A percentile compares a stretch with the other conserved stretches of the same genome.
phyloP scores from a whole-genome alignment of 1,140 invertebrate genomes.

The Lepidurus packardi region DNA sequence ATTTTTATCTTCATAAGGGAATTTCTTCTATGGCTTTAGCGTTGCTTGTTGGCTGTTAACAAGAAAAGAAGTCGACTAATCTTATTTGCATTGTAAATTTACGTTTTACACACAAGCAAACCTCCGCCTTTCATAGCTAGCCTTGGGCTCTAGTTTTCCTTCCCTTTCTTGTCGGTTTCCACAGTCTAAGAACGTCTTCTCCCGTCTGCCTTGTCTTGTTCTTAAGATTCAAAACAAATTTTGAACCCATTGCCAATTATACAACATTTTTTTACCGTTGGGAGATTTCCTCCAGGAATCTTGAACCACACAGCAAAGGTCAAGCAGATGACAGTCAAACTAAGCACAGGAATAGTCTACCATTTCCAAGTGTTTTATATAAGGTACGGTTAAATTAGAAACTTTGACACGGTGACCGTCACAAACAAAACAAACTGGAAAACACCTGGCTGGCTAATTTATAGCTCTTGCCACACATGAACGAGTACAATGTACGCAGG shows the following conservation, averaged over 20 bases:
- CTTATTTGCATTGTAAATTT: not conserved
- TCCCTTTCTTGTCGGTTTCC: not conserved
- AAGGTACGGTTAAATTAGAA: not conserved
- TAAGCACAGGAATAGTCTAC: not conserved
- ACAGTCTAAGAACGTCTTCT: too few species aligned
- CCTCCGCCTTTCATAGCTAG: not conserved
- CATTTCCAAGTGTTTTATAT: not conserved
- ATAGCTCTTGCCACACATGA: not conserved
- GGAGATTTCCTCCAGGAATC: too few species aligned
- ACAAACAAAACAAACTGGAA: constrained; percentile 6
- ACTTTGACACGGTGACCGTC: not conserved
- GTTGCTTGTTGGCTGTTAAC: not conserved
- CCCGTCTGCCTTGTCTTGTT: too few species aligned
- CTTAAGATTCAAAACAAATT: too few species aligned
- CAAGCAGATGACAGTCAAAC: too few species aligned
- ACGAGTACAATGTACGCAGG: not conserved
- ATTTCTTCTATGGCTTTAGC: not conserved
- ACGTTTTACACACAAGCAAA: not conserved
- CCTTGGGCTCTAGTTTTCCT: not conserved
- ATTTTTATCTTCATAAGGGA: not conserved
- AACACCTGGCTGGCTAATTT: not conserved
- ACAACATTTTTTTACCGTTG: too few species aligned
- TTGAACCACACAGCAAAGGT: too few species aligned
- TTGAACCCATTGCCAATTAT: too few species aligned
- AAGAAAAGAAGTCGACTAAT: not conserved